Base-by-base conservation (phyloP, 1,140 invertebrate species). In the Drosophila persimilis region DNA sequence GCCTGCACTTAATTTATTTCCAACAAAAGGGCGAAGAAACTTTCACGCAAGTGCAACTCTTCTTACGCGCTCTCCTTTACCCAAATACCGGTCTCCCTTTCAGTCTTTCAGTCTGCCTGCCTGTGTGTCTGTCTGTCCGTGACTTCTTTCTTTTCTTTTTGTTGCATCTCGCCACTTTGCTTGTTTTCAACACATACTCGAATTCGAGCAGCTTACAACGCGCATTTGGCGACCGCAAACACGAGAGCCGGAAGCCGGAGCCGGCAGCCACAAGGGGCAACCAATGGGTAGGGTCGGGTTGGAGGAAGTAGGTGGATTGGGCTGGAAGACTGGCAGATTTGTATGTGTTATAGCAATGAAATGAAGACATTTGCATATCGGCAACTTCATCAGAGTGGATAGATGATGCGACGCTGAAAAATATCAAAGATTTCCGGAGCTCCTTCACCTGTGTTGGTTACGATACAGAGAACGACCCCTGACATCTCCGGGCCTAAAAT, bases 1-100 rank as follows among this genome's bases (percentile, higher is more conserved):
- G 83, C 81, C 81, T 86, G 81, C 81, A 78, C 81, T 85, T 81
- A 86, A 86, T 85, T 85, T 81, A 85, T 85, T 85, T 85, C 64
- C 83, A 77, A 86, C 81, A 85, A 85, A 86, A 71, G 74, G 73
- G 55, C 59, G 47, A 65, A 50, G 70, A 81, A 85, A 85, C 73
- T 86, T 81, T 86, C 77, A 71, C 73, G 73, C 81, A 78, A 85
- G 77, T 85, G 81, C 77, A 85, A 85, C 73, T 85, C 73, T 79
- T 57, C 75, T 76, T 80, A 77, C 80, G 73, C 80, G 63, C 75
- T 84, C 66, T 75, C 29, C 41, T 15, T 41, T 31, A 15, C 17
- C 52, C 9, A 39, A 22, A 22, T 11, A 13, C 35, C 26, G 9
- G 3, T 3, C 20, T 8, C 44, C 26, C 13, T 24, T 15, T n/a